Percentiles rank a stretch among this genome's conserved stretches.
These are phyloP conservation scores for Mus pahari DNA, from an alignment of 2,113 vertebrate species.

Conservation along the genomic window DNA sequence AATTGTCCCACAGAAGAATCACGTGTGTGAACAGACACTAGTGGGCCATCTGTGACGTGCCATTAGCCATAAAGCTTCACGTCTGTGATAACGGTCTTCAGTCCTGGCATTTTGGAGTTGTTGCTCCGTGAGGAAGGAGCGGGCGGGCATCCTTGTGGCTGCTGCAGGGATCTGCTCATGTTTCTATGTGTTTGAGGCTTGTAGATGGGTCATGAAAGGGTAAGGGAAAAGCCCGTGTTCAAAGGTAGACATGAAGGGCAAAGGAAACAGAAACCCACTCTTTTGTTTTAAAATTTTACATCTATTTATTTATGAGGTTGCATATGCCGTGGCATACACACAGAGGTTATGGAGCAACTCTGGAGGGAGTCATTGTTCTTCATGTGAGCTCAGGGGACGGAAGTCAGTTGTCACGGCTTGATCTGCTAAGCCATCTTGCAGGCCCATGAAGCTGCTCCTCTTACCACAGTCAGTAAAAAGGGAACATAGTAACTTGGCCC, in stretches of 20 bases:
- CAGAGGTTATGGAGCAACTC: background rate
- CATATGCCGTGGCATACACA: background rate
- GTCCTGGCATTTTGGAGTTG: slow-evolving; percentile 25
- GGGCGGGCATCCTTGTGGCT: background rate
- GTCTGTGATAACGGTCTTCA: background rate
- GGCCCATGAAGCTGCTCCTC: background rate
- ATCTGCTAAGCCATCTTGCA: background rate
- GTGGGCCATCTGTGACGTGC: background rate
- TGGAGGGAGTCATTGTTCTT: background rate
- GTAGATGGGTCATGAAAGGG: background rate
- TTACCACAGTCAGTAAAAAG: background rate
- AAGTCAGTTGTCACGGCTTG: background rate
- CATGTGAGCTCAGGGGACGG: background rate
- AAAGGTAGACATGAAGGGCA: background rate
- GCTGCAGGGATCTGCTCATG: background rate
- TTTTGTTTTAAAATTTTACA: background rate
- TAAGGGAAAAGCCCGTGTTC: background rate
- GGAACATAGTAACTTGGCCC: background rate
- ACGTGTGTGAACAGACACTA: background rate
- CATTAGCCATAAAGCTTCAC: slow-evolving; percentile 11
- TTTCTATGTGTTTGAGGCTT: background rate
- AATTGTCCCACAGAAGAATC: slow-evolving; percentile 7
- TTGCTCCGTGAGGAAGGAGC: background rate
- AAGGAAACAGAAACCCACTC: background rate
- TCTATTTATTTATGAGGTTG: background rate